phyloP scores from a whole-genome alignment of 2,888 invertebrate genomes.

The Gortyna flavago region DNA sequence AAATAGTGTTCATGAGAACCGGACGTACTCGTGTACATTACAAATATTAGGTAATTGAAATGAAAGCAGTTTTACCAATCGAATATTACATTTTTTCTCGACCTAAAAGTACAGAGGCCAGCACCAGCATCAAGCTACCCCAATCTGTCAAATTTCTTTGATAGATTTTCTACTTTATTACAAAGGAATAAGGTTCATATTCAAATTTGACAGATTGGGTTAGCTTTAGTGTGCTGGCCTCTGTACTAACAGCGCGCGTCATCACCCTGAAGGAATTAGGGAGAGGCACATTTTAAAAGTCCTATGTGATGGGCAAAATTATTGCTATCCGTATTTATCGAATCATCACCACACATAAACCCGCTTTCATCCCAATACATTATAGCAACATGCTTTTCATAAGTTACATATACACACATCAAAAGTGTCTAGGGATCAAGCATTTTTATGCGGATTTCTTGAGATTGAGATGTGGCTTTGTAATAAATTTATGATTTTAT shows the following conservation, averaged over 20 bases:
- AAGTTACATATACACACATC: constrained; percentile 5
- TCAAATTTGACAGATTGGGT: no score
- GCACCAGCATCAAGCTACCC: no score
- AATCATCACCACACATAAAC: constrained; percentile 13
- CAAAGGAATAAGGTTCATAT: no score
- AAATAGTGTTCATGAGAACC: not conserved
- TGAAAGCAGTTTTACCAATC: constrained; percentile 21
- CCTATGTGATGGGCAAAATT: not conserved
- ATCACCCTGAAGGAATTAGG: not conserved
- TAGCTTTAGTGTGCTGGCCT: no score
- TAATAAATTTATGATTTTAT: no score
- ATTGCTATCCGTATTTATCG: not conserved
- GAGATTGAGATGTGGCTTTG: no score
- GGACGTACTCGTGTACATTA: not conserved
- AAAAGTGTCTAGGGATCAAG: no score
- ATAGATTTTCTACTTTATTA: no score
- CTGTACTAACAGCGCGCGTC: no score
- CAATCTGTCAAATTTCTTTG: no score
- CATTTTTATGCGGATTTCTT: no score
- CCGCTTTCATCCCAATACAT: constrained; percentile 31
- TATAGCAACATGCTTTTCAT: not conserved
- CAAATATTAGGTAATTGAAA: constrained; percentile 13
- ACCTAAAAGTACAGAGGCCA: no score
- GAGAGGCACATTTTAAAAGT: not conserved
- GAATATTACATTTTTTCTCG: not conserved